Evolutionary conservation across 2,797 vertebrate species (phyloP).

Genomic region (Accipiter superciliosus): DNA sequence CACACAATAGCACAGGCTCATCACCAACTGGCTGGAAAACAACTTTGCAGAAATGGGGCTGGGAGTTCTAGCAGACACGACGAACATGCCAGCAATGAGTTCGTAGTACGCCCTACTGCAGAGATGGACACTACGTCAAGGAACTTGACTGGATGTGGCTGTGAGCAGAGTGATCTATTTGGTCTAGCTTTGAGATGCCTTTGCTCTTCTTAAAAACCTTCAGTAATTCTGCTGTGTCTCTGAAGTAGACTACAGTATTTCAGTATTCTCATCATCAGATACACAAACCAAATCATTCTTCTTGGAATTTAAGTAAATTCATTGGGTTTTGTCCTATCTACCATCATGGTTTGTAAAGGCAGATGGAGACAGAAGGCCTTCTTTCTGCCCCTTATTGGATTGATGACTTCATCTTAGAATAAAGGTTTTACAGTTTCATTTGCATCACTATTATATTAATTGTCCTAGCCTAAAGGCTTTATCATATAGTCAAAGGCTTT

Average conservation of each 20-base stretch:
- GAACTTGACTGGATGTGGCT: not conserved
- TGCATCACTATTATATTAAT: not conserved
- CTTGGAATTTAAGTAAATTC: not conserved
- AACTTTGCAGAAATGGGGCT: not conserved
- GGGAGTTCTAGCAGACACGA: not conserved
- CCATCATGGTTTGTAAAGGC: not conserved
- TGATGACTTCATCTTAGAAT: not conserved
- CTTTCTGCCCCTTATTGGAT: not conserved
- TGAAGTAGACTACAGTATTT: not conserved
- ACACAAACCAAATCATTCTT: not conserved
- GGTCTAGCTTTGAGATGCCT: not conserved
- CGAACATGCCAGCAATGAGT: not conserved
- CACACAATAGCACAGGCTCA: not conserved
- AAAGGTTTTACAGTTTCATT: not conserved
- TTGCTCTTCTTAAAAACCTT: not conserved
- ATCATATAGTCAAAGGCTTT: not conserved
- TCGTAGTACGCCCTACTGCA: not conserved
- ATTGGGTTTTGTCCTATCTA: not conserved
- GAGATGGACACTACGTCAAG: not conserved
- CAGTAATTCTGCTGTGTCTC: not conserved
- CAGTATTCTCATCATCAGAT: not conserved
- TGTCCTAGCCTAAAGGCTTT: not conserved
- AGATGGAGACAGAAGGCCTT: not conserved
- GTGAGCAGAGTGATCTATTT: not conserved
- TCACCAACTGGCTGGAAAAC: not conserved